These are phyloP conservation scores for Diabrotica balteata DNA, from an alignment of 2,888 invertebrate genomes.

Conservation along the genomic window DNA sequence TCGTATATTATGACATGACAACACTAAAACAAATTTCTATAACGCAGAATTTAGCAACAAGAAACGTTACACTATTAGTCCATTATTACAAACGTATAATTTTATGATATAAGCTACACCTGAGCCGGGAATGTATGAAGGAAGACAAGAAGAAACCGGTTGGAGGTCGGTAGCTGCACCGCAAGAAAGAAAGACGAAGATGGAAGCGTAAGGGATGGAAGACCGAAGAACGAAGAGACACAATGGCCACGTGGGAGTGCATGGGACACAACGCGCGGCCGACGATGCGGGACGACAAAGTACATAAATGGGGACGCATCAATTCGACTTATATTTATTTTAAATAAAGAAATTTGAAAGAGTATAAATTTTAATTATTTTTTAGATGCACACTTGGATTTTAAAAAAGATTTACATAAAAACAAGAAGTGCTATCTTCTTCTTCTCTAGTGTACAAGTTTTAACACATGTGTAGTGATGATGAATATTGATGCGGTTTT, in stretches of 20 bases:
- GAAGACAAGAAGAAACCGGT: slow-evolving; percentile 47
- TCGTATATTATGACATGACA: no score
- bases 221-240: slow-evolving; percentile 25
- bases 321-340: background rate
- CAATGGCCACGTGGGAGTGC: slow-evolving; percentile 41
- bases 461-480: no score
- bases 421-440: no score
- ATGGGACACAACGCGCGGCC: slow-evolving; percentile 28
- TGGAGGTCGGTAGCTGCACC: slow-evolving; percentile 44
- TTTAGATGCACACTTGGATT: background rate
- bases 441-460: no score
- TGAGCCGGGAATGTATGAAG: slow-evolving; percentile 38
- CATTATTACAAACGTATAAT: no score
- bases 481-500: no score
- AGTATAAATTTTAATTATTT: background rate
- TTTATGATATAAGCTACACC: no score
- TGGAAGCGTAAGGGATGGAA: slow-evolving; percentile 4
- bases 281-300: background rate
- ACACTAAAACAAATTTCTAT: no score
- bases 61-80: no score
- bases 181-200: slow-evolving; percentile 15
- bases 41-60: no score
- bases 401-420: no score
- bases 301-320: background rate
- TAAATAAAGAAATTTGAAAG: background rate